These are phyloP conservation scores for Drosophila meridiana DNA, from an alignment of 2,888 invertebrate species.

Conservation along the genomic window DNA sequence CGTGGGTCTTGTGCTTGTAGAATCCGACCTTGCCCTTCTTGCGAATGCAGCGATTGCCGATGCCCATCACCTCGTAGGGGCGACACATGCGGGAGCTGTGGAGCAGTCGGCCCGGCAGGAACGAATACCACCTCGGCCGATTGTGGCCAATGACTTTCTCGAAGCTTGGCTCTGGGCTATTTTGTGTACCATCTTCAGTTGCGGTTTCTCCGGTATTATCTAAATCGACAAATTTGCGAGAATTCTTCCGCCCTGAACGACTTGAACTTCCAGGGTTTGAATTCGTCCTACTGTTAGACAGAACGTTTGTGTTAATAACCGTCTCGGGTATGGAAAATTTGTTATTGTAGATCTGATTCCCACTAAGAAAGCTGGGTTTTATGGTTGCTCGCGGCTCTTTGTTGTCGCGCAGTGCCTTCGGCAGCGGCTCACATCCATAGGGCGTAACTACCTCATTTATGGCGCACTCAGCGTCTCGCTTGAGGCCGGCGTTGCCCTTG, in stretches of 20 bases:
- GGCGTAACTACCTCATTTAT: constrained; percentile 17
- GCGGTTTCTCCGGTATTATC: no score
- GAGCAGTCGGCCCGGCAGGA: constrained; percentile 50
- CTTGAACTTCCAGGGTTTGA: no score
- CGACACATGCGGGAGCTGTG: constrained; percentile 26
- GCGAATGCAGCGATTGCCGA: constrained; percentile 49
- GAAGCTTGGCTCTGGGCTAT: no score
- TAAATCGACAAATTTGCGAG: no score
- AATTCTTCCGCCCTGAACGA: no score
- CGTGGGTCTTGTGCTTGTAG: constrained; percentile 44
- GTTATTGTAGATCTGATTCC: constrained; percentile 10
- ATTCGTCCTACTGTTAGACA: no score
- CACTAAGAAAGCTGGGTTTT: constrained; percentile 10
- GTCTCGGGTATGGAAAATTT: not conserved
- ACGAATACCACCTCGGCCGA: constrained; percentile 13
- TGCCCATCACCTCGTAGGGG: constrained; percentile 45
- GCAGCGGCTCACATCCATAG: constrained; percentile 18
- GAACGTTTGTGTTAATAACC: no score
- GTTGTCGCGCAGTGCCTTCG: not conserved
- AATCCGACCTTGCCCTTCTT: constrained; percentile 37
- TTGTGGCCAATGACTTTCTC: constrained; percentile 23
- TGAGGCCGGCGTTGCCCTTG: not conserved
- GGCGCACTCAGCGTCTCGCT: not conserved
- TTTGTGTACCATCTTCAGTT: no score
- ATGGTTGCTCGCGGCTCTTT: not conserved